Base-by-base conservation (phyloP, 2,888 invertebrate species). In the Rhamnusium bicolor region DNA sequence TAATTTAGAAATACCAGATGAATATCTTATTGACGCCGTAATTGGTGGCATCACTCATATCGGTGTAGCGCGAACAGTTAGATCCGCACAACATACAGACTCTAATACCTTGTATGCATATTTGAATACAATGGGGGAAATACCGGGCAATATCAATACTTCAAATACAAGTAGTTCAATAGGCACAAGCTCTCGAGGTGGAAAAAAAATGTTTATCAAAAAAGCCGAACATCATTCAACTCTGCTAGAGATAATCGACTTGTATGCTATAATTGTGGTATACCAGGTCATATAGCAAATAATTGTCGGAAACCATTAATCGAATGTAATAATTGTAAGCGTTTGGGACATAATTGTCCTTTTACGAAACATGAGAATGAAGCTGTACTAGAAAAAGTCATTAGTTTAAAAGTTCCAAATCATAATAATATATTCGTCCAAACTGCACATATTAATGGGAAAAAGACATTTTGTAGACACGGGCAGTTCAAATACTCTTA, bases 21-120 rank as follows among this genome's bases (percentile, higher is more conserved):
- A 79, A 62, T 78, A 10, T 70, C 54, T 79, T 19, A 63, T 78
- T n/a, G 77, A 78, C 62, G 78, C 78, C 5, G 75, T 79, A 46
- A 77, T 79, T 58, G 76, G 76, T 16, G 75, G 75, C 8, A 75
- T 78, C 18, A 16, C 49, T 47, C 74, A 78, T 40, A 70, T 67
- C 46, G 77, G 69, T 61, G 70, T 78, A 24, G 73, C 69, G 12
- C 47, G 79, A 4, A 75, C 78, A 4, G 47, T 74, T 5, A 51
- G 73, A 12, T 77, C 77, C 1, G 14, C 14, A 14, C 54, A n/a
- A 8, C 14, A n/a, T 54, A 1, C 14, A 5, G 56, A 54, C 14
- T 12, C 54, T 1, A 14, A 54, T 24, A 14, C 8, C 12, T n/a
- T 54, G 54, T 54, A 54, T 54, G 1, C 54, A 1, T n/a, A 14